phyloP scores from a whole-genome alignment of 2,797 vertebrate genomes.

The Moxostoma hubbsi region DNA sequence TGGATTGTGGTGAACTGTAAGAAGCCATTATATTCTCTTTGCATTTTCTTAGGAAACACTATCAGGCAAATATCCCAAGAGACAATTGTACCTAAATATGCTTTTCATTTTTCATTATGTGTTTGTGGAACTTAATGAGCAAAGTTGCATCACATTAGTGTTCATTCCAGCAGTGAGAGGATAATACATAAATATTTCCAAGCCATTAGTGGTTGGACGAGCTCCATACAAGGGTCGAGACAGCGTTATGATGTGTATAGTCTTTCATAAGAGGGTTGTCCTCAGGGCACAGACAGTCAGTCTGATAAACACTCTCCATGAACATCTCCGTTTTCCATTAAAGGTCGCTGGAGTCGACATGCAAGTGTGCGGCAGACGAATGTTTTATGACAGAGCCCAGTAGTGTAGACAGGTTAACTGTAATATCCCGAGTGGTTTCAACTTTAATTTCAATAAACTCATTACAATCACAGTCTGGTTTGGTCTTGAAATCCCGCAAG shows the following conservation, averaged over 20 bases:
- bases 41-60: slow-evolving; percentile 37
- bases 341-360: slow-evolving; percentile 59
- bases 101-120: slow-evolving; percentile 56
- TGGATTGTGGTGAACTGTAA: slow-evolving; percentile 34
- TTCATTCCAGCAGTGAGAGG: slow-evolving; percentile 66
- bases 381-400: slow-evolving; percentile 67
- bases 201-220: slow-evolving; percentile 61
- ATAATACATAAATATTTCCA: slow-evolving; percentile 70
- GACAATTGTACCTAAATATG: slow-evolving; percentile 56
- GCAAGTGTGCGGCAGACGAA: slow-evolving; percentile 59
- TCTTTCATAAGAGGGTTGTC: slow-evolving; percentile 63
- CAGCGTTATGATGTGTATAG: slow-evolving; percentile 73
- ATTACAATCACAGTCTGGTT: slow-evolving; percentile 70
- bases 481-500: slow-evolving; percentile 48
- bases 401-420: slow-evolving; percentile 74
- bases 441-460: slow-evolving; percentile 80
- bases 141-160: slow-evolving; percentile 55
- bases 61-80: slow-evolving; percentile 41
- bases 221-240: slow-evolving; percentile 69
- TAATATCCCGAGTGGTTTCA: slow-evolving; percentile 69
- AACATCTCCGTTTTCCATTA: slow-evolving; percentile 58
- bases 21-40: slow-evolving; percentile 28
- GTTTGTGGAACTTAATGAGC: slow-evolving; percentile 45
- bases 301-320: slow-evolving; percentile 67
- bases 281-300: slow-evolving; percentile 66